Evolutionary conservation across 2,888 invertebrate genomes (phyloP), one percentile per base, ranked within the genome.

Genomic region (Scaptomyza tumidula): DNA sequence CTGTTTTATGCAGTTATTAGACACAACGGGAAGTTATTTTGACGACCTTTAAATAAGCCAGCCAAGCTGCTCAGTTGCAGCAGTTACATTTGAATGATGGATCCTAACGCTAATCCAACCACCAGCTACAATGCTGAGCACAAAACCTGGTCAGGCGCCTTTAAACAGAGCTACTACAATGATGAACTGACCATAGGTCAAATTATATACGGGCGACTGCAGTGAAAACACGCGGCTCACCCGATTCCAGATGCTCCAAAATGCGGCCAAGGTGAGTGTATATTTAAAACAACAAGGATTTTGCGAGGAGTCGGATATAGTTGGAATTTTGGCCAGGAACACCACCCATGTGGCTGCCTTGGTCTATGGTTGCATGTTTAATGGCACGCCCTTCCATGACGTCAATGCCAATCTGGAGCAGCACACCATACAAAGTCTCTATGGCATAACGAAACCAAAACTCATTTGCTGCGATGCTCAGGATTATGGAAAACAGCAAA

Each of bases 351-450:
- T 90, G 37, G 81, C 83, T 1, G 77, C 87, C 0, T 35, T 90
- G 27, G 80, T 72, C 13, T 81, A 89, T 48, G 90, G 90, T 6
- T 87, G 88, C 6, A 68, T 89, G 14, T 88, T 90, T 54, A 88
- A 88, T 63, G 85, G 83, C 10, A 83, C 86, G 0, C 75, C 86
- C n/a, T 80, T 86, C 33, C 89, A 89, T 52, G 83, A 87, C 16
- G 70, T 90, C 29, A 89, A 87, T 54, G 74, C 77, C 0, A 75
- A 62, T 1, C 24, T 75, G 29, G 88, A 83, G 44, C 65, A 75
- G 59, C 71, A 71, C 2, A 88, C 80, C 2, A 66, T 86, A n/a
- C 48, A 45, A 6, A 66, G 69, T 14, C 75, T 90, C 3, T 88
- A 72, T 45, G 54, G 13, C 16, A 63, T 86, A 10, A 90, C 90